Evolutionary conservation across 2,797 vertebrate genomes (phyloP), one percentile per base, ranked within the genome.

Genomic region (Spea hammondii): DNA sequence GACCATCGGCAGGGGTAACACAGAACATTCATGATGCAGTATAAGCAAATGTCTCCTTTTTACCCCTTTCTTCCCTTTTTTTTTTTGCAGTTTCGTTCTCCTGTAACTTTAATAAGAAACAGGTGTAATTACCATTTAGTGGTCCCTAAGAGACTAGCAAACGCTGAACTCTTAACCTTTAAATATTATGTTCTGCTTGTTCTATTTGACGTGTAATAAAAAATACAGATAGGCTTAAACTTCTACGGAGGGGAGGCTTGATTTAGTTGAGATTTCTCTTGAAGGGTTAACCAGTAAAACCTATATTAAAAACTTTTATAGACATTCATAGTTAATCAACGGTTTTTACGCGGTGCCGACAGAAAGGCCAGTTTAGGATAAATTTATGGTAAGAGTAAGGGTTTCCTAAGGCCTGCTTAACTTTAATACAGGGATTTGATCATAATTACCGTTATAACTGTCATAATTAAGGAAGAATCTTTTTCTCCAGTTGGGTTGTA

Each of bases 101-200:
- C 48, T 45, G 13, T 12, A 48, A 32, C 51, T n/a, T 65, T 78
- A 78, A 78, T 78, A 46, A 8, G 45, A 78, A 78, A 54, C 77
- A 78, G 77, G 69, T 65, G 67, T 64, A 78, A 54, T 72, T 65
- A 57, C 62, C 54, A 57, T 59, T 49, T 72, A 49, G 44, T 12
- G 17, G 32, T 32, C 11, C 51, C 51, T 46, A 45, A 44, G 70
- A 50, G 46, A 74, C 11, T 12, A 74, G 32, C 60, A 65, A 71
- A 11, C 13, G 57, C 4, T 78, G 77, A 78, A 78, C 70, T 72
- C 59, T 72, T 78, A 66, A 72, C 70, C 77, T 66, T 53, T 6
- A 32, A 48, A 57, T 50, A 72, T 17, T 49, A 17, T 32, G n/a
- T 49, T 65, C 17, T 17, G 10, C 8, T 14, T n/a, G 46, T 49